Evolutionary conservation across 1,140 invertebrate species (phyloP).

Genomic region (Berghia stephanieae): DNA sequence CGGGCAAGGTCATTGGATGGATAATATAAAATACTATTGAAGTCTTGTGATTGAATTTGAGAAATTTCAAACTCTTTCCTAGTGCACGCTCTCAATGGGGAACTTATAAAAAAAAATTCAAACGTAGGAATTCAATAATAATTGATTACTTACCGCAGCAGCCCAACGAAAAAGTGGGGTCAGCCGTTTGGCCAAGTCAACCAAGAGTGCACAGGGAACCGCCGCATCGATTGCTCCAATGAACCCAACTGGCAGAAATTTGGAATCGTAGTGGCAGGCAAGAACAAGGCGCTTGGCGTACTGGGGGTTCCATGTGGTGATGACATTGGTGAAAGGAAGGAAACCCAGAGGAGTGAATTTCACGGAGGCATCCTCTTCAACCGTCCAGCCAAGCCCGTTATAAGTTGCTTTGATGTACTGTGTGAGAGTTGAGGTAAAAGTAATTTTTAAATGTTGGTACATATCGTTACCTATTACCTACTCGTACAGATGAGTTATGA

Average conservation of each 20-base stretch:
- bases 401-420: conserved; percentile 79
- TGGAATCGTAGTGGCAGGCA: conserved; percentile 96
- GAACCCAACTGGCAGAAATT: conserved; percentile 80
- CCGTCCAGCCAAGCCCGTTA: conserved; percentile 74
- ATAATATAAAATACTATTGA: no score
- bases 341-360: conserved; percentile 77
- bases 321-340: conserved; percentile 84
- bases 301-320: conserved; percentile 82
- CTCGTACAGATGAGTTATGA: no score
- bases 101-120: no score
- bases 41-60: no score
- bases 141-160: neutral
- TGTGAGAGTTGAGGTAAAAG: no score
- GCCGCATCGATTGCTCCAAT: conserved; percentile 96
- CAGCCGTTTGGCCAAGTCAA: conserved; percentile 86
- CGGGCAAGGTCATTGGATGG: no score
- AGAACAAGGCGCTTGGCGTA: conserved; percentile 83
- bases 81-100: no score
- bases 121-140: no score
- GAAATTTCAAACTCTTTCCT: no score
- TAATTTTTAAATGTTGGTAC: no score
- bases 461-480: no score
- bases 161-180: conserved; percentile 35
- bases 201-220: conserved; percentile 94
- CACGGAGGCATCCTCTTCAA: conserved; percentile 80